Evolutionary conservation across 2,797 vertebrate genomes (phyloP).

Genomic region (Enteromius fasciolatus): DNA sequence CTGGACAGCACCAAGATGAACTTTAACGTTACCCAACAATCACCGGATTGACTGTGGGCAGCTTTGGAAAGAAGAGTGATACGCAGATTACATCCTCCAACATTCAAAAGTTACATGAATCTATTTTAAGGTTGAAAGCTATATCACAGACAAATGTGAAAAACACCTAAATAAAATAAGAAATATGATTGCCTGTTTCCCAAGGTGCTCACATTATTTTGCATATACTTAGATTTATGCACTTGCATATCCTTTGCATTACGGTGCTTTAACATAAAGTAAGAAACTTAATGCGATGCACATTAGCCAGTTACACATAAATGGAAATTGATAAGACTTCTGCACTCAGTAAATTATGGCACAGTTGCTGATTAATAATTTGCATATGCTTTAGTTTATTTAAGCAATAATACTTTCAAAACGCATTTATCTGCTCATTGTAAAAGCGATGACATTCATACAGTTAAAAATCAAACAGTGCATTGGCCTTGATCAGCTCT

Average conservation of each 20-base stretch:
- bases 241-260: not conserved
- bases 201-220: not conserved
- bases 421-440: not conserved
- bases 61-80: not conserved
- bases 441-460: not conserved
- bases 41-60: not conserved
- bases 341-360: not conserved
- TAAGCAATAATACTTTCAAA: not conserved
- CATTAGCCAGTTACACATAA: not conserved
- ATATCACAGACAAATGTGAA: not conserved
- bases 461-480: not conserved
- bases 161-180: not conserved
- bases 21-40: not conserved
- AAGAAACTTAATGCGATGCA: not conserved
- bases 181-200: not conserved
- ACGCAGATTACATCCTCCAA: not conserved
- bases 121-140: not conserved
- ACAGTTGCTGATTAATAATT: not conserved
- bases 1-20: not conserved
- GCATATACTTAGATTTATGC: not conserved
- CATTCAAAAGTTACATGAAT: not conserved
- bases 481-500: constrained; percentile 4
- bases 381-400: not conserved
- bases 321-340: not conserved
- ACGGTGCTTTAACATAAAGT: not conserved